Base-by-base conservation (phyloP, 2,888 invertebrate species). In the Metacarcinus magister region DNA sequence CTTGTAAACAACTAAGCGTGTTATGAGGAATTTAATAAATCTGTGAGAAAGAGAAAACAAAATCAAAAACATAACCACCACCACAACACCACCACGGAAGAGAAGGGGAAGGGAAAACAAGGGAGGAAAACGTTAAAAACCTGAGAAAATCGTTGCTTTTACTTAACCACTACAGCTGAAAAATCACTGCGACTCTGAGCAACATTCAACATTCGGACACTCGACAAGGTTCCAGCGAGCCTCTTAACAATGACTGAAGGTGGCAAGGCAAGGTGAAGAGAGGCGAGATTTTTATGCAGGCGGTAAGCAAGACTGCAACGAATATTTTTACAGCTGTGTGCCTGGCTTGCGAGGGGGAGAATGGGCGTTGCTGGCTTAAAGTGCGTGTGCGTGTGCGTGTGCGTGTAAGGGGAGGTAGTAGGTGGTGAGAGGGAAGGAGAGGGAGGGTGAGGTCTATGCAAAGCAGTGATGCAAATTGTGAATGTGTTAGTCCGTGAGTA, bases 401-500 rank as follows among this genome's bases (percentile, higher is more conserved):
- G 82, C 28, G 82, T 32, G 82, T 82, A 67, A 32, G 82, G 10
- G 82, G 5, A 13, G 28, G 32, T 32, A 32, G n/a, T n/a, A 82
- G 82, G 10, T 28, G 8, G 32, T 2, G 54, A 10, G 75, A 28
- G n/a, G 4, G 82, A 10, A 32, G 82, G 32, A 82, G 82, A 82
- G 82, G 82, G 28, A 23, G 32, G 19, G 10, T 19, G n/a, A n/a
- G 32, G 28, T 82, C 32, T 82, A 82, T 82, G 82, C 82, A 32
- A 82, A 82, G 82, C 23, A 16, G 67, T 16, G 67, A 67, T 67
- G 67, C n/a, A 67, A 67, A 67, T 28, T 82, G 82, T 82, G 82
- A 32, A 82, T 82, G 82, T 82, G 82, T 32, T 82, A 82, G 82
- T 32, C 28, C 82, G 82, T 82, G 82, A 82, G 82, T 82, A 82